phyloP scores from a whole-genome alignment of 2,797 vertebrate genomes.

The Myoxocephalus aenaeus region DNA sequence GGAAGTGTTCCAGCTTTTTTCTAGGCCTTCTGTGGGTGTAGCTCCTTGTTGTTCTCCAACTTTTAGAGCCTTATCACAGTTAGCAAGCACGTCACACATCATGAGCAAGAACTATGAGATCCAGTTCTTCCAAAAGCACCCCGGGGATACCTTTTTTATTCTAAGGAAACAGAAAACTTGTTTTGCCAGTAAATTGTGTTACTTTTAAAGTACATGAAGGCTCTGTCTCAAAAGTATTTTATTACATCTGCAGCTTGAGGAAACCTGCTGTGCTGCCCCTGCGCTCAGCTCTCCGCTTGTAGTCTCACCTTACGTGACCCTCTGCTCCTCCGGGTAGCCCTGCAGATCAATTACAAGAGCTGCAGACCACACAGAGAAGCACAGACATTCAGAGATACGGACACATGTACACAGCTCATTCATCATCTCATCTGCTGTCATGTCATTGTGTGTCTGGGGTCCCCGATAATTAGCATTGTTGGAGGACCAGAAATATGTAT shows the following conservation, averaged over 20 bases:
- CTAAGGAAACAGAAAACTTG: slow-evolving; percentile 12
- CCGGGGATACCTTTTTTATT: slow-evolving; percentile 3
- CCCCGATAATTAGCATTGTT: slow-evolving; percentile 48
- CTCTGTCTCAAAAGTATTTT: slow-evolving; percentile 12
- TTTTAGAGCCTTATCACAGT: background rate
- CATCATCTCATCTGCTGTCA: slow-evolving; percentile 46
- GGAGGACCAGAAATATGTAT: slow-evolving; percentile 14
- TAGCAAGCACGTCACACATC: slow-evolving; percentile 8
- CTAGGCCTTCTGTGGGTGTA: background rate
- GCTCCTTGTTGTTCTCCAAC: background rate
- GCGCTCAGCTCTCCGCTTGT: slow-evolving; percentile 8
- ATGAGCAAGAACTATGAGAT: slow-evolving; percentile 15
- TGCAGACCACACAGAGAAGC: slow-evolving; percentile 56
- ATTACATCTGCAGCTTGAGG: slow-evolving; percentile 18
- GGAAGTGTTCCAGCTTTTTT: background rate
- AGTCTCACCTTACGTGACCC: slow-evolving; percentile 68
- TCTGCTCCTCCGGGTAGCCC: slow-evolving; percentile 21
- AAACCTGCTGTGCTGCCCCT: background rate
- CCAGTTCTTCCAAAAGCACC: slow-evolving; percentile 13
- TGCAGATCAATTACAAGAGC: slow-evolving; percentile 53
- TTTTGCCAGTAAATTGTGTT: background rate
- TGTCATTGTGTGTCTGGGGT: slow-evolving; percentile 41
- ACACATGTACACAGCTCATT: slow-evolving; percentile 46
- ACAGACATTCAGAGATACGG: slow-evolving; percentile 38
- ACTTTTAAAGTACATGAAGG: background rate